phyloP scores from a whole-genome alignment of 2,888 invertebrate species.

The Phengaris alcon region DNA sequence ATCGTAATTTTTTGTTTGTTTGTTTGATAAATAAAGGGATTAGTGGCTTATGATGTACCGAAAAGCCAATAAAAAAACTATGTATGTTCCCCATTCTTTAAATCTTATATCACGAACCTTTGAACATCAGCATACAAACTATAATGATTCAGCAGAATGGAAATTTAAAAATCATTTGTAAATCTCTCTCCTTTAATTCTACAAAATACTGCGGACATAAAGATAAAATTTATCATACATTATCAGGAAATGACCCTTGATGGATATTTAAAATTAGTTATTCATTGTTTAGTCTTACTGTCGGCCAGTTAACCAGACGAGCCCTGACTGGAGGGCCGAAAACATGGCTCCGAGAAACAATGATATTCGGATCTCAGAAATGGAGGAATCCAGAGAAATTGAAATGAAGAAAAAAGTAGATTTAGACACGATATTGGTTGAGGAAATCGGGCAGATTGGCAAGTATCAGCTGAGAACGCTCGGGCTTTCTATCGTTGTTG shows the following conservation, averaged over 20 bases:
- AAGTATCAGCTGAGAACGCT: constrained; percentile 54
- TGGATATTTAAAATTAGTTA: background rate
- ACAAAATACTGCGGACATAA: background rate
- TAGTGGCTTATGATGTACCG: too few relatives aligned
- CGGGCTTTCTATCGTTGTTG: constrained; percentile 46
- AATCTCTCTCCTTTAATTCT: background rate
- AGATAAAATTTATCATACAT: background rate
- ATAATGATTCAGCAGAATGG: background rate
- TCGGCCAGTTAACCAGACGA: background rate
- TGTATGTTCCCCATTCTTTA: too few relatives aligned
- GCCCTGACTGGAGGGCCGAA: background rate
- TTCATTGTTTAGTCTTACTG: background rate
- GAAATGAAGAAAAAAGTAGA: constrained; percentile 44
- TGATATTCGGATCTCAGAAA: background rate
- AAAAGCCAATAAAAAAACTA: too few relatives aligned
- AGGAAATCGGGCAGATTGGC: constrained; percentile 66
- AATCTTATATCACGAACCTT: background rate
- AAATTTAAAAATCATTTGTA: background rate
- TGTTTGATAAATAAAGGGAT: too few relatives aligned
- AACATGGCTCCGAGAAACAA: constrained; percentile 16
- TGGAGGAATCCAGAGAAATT: constrained; percentile 27
- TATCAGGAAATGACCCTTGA: constrained; percentile 9
- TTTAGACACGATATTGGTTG: constrained; percentile 56
- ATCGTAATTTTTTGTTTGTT: too few relatives aligned
- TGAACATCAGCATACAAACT: background rate